Percentiles rank a stretch among this genome's conserved stretches.
Conservation (phyloP, 2,888 invertebrate genomes). For the Charanyca ferruginea region DNA sequence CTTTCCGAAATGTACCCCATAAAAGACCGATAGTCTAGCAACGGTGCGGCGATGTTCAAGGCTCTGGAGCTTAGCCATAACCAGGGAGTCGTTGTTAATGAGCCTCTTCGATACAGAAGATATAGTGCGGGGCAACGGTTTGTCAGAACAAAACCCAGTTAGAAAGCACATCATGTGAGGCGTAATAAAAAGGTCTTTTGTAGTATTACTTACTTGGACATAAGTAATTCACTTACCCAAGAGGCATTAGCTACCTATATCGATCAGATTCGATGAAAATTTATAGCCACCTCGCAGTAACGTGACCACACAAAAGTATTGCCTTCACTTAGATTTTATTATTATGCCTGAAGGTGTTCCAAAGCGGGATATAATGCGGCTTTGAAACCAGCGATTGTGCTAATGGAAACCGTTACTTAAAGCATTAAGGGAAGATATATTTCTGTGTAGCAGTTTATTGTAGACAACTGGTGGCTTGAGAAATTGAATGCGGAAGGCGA, state of each 20-base stretch:
- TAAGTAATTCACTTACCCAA: constrained; percentile 34
- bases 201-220: background rate
- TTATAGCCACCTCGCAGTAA: constrained; percentile 42
- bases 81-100: too few species aligned
- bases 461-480: constrained; percentile 26
- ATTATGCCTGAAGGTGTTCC: constrained; percentile 44
- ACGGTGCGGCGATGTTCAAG: too few species aligned
- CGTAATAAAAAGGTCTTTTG: background rate
- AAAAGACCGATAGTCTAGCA: too few species aligned
- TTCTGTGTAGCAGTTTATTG: constrained; percentile 31
- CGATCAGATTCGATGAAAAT: constrained; percentile 45
- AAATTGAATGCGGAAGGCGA: constrained; percentile 1
- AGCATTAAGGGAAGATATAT: constrained; percentile 16
- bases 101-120: too few species aligned
- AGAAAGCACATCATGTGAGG: background rate
- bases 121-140: too few species aligned
- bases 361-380: constrained; percentile 36
- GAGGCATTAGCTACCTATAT: constrained; percentile 20
- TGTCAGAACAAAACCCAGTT: too few species aligned
- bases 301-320: constrained; percentile 55
- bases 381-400: constrained; percentile 35
- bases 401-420: constrained; percentile 39
- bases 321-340: constrained; percentile 52
- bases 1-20: too few species aligned
- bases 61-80: too few species aligned